Conservation (phyloP, 2,888 invertebrate species). For the Parnassius smintheus region DNA sequence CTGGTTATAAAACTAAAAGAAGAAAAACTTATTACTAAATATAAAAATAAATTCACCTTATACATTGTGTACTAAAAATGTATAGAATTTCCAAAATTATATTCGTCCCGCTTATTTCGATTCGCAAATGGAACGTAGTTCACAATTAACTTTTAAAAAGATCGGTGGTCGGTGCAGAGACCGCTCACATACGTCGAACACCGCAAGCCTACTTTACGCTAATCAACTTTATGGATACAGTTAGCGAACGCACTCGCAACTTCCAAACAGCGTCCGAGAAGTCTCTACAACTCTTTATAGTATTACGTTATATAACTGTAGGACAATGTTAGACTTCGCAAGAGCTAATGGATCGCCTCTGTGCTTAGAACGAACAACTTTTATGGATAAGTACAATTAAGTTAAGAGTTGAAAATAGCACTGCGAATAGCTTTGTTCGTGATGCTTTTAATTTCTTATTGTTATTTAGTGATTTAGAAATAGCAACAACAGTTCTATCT, state of each 20-base stretch:
- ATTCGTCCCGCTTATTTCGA: background rate
- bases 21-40: no score
- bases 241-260: slow-evolving; percentile 60
- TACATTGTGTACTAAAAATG: no score
- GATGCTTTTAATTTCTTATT: slow-evolving; percentile 6
- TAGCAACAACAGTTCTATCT: background rate
- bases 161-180: slow-evolving; percentile 28
- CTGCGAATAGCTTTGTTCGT: slow-evolving; percentile 38
- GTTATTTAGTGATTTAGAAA: background rate
- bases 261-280: slow-evolving; percentile 58
- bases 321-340: slow-evolving; percentile 66
- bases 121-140: slow-evolving; percentile 22
- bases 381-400: slow-evolving; percentile 71
- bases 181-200: slow-evolving; percentile 53
- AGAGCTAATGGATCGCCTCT: slow-evolving; percentile 71
- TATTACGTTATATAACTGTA: slow-evolving; percentile 70
- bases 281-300: slow-evolving; percentile 69
- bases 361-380: slow-evolving; percentile 71
- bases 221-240: slow-evolving; percentile 58
- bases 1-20: no score
- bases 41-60: no score
- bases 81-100: background rate
- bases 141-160: slow-evolving; percentile 24
- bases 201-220: slow-evolving; percentile 49
- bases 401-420: slow-evolving; percentile 69